phyloP scores from a whole-genome alignment of 2,888 invertebrate species.

The Arrhopalites spinosus region DNA sequence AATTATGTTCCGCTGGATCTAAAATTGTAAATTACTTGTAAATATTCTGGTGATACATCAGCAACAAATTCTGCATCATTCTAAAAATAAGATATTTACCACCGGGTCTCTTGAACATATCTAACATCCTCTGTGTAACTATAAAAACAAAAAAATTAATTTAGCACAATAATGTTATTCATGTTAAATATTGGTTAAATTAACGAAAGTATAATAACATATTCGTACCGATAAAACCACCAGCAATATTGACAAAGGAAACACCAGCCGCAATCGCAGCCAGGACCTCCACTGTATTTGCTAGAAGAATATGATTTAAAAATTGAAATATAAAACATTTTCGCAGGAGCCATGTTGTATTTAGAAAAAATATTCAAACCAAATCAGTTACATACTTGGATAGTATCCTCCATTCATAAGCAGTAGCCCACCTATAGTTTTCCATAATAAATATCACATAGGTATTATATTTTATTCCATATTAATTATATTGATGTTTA shows the following conservation, averaged over 20 bases:
- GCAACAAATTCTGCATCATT: too few species aligned
- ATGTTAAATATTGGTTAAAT: constrained; percentile 70
- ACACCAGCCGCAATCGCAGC: constrained; percentile 84
- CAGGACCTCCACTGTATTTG: constrained; percentile 75
- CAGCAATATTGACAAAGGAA: constrained; percentile 87
- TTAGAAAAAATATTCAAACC: too few species aligned
- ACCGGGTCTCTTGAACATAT: constrained; percentile 61
- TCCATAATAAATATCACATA: too few species aligned
- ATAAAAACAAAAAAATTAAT: constrained; percentile 90
- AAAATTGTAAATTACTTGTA: too few species aligned
- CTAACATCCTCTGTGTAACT: constrained; percentile 72
- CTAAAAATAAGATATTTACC: too few species aligned
- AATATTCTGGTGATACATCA: too few species aligned
- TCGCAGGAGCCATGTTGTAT: not conserved
- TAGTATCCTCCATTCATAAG: constrained; percentile 82
- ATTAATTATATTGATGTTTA: too few species aligned
- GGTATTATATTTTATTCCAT: too few species aligned
- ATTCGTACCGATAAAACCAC: constrained; percentile 87
- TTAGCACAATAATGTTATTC: constrained; percentile 64
- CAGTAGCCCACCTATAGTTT: constrained; percentile 82
- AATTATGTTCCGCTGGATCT: constrained; percentile 85
- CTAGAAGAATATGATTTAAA: constrained; percentile 61
- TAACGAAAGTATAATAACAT: constrained; percentile 70
- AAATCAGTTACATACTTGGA: too few species aligned
- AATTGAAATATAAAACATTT: not conserved